Conservation (phyloP, 2,888 invertebrate genomes). For the Athripsodes cinereus region DNA sequence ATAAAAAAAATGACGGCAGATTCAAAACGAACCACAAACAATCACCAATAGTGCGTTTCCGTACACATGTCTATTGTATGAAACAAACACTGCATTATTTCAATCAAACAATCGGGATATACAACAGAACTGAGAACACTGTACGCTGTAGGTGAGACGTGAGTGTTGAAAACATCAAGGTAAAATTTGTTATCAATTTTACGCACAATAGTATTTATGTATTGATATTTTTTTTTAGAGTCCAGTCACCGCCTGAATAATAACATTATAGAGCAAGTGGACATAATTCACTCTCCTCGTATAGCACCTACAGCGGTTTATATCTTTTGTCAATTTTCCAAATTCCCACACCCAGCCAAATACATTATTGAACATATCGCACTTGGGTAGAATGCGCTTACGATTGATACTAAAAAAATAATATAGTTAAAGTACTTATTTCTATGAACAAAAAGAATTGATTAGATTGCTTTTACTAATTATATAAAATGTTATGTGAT, state of each 20-base stretch:
- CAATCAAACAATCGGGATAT: conserved; percentile 9
- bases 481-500: no score
- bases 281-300: not conserved
- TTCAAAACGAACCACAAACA: conserved; percentile 17
- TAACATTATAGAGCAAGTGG: not conserved
- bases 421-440: no score
- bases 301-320: no score
- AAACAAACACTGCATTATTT: conserved; percentile 7
- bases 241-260: conserved; percentile 7
- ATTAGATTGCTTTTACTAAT: no score
- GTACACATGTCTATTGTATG: conserved; percentile 25
- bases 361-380: no score
- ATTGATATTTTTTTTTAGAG: conserved; percentile 13
- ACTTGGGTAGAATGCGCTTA: no score
- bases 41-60: conserved; percentile 25
- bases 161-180: conserved; percentile 23
- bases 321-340: no score
- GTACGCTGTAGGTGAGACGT: not conserved
- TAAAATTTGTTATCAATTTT: conserved; percentile 25
- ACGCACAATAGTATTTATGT: conserved; percentile 10
- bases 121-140: no score
- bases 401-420: no score
- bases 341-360: no score
- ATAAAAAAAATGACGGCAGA: conserved; percentile 9
- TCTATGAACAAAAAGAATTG: no score